Evolutionary conservation across 2,797 vertebrate genomes (phyloP).

Genomic region (Pipistrellus kuhlii): DNA sequence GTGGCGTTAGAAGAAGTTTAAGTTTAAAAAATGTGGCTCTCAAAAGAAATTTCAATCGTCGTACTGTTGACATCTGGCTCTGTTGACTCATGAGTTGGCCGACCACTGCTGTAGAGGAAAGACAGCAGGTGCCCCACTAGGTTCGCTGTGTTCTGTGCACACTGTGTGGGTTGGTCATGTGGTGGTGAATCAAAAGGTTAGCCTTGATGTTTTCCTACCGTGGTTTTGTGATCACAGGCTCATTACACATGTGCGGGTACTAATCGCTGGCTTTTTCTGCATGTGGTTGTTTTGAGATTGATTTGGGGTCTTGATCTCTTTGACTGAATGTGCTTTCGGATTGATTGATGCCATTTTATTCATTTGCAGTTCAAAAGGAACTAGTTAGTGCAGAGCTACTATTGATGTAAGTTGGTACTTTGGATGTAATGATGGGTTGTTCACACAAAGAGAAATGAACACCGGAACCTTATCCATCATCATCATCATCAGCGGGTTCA

Average conservation of each 20-base stretch:
- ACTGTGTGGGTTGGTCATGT: not conserved
- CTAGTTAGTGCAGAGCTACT: not conserved
- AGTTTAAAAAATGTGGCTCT: no score
- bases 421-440: not conserved
- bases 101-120: not conserved
- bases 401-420: not conserved
- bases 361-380: not conserved
- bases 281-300: conserved; percentile 24
- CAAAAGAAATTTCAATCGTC: no score
- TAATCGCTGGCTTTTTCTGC: not conserved
- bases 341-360: not conserved
- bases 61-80: no score
- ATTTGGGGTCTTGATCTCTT: not conserved
- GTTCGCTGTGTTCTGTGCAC: not conserved
- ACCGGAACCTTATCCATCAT: not conserved
- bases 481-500: not conserved
- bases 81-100: no score
- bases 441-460: not conserved
- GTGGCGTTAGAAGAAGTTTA: no score
- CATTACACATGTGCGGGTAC: not conserved
- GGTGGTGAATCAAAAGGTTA: conserved; percentile 8
- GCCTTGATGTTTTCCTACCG: not conserved
- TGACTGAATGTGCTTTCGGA: not conserved
- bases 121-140: not conserved
- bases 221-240: conserved; percentile 6